These are phyloP conservation scores for Oithona nana DNA, from an alignment of 2,888 invertebrate species.

Conservation along the genomic window DNA sequence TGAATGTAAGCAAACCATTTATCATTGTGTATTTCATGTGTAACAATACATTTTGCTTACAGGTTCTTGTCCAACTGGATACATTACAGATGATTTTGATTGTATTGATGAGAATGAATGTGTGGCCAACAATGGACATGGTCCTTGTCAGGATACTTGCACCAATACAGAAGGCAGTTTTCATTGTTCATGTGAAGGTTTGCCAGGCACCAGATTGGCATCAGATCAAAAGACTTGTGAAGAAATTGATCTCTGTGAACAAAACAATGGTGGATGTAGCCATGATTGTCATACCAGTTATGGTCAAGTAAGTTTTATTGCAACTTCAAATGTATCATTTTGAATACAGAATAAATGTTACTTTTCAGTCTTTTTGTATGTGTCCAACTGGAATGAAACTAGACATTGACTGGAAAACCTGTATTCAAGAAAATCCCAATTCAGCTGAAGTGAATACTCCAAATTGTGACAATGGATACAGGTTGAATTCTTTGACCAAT, in stretches of 20 bases:
- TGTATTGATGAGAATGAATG: conserved; percentile 40
- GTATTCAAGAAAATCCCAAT: conserved; percentile 18
- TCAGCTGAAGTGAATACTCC: not conserved
- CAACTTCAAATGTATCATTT: too few relatives aligned
- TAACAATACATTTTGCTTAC: too few relatives aligned
- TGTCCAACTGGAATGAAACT: conserved; percentile 35
- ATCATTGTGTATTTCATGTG: too few relatives aligned
- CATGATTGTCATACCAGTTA: conserved; percentile 32
- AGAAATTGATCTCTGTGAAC: conserved; percentile 34
- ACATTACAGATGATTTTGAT: not conserved
- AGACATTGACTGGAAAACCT: conserved; percentile 25
- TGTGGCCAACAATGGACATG: conserved; percentile 39
- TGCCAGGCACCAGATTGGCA: conserved; percentile 32
- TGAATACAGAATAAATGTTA: too few relatives aligned
- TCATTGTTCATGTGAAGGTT: conserved; percentile 35
- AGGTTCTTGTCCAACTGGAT: conserved; percentile 5
- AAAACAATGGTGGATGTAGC: conserved; percentile 30
- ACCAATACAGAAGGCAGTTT: conserved; percentile 39
- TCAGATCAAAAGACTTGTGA: conserved; percentile 38
- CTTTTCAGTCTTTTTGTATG: conserved; percentile 32
- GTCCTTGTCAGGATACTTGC: conserved; percentile 44
- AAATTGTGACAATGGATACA: not conserved
- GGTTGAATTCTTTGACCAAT: not conserved
- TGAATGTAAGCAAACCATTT: conserved; percentile 11
- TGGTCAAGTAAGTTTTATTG: conserved; percentile 26